These are phyloP conservation scores for Rhopalosiphum padi DNA, from an alignment of 1,140 invertebrate genomes.

Conservation along the genomic window DNA sequence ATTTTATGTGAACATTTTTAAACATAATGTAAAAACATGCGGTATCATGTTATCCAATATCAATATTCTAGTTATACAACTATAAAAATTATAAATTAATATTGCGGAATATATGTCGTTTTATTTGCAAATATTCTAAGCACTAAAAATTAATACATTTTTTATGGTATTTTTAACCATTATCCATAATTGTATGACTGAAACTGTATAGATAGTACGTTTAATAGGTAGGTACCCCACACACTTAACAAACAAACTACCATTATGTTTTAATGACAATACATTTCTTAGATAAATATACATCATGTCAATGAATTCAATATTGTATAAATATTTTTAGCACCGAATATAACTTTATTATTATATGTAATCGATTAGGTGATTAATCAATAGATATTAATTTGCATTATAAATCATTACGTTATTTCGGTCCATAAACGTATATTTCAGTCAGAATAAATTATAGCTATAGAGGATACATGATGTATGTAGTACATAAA, in stretches of 20 bases:
- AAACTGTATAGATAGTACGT: neutral
- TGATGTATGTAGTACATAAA: neutral
- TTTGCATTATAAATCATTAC: neutral
- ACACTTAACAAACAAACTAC: neutral
- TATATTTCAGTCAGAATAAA: neutral
- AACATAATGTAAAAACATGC: neutral
- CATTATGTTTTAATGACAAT: neutral
- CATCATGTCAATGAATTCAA: neutral
- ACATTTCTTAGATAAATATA: neutral
- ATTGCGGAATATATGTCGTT: neutral
- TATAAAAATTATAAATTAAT: neutral
- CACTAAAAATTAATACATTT: neutral
- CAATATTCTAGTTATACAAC: neutral
- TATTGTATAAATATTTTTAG: neutral
- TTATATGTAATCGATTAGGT: neutral
- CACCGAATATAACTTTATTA: neutral
- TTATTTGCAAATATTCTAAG: neutral
- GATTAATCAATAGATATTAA: slow-evolving; percentile 14
- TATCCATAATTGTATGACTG: neutral
- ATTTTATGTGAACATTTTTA: neutral
- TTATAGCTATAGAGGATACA: neutral
- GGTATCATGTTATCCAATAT: neutral
- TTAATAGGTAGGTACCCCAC: neutral
- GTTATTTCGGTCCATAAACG: neutral
- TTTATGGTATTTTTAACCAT: neutral